Base-by-base conservation (phyloP, 1,140 invertebrate genomes). In the Teleopsis dalmanni region DNA sequence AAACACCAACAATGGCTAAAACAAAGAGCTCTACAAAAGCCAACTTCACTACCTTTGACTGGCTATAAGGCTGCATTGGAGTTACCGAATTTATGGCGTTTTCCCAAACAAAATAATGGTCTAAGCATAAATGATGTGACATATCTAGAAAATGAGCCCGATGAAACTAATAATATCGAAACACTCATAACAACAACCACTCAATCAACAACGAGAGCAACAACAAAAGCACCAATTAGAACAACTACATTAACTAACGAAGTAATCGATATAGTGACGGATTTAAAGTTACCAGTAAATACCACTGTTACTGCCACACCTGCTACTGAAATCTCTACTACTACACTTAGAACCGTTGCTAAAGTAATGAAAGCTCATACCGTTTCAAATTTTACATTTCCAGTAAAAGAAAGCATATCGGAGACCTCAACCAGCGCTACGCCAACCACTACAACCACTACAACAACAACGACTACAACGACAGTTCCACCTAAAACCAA, bases 1-100 rank as follows among this genome's bases (percentile, higher is more conserved):
- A 69, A 64, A 62, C 65, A 69, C 52, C 54, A 66, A 57, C 62
- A 69, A 21, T 69, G 65, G 65, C 51, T 69, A 5, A 59, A 50
- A 18, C 53, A 55, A 31, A 57, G 63, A 6, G 47, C 48, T 29
- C 59, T 59, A 50, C 57, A 49, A 2, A 48, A 38, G 54, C 26
- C 33, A 33, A 33, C 40, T 31, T 23, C 10, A 16, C 23, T 10
- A 35, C 36, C 11, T 9, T 14, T 2, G 22, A 50, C 26, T 29
- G 47, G 51, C n/a, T 46, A 40, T 47, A 51, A 62, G 44, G 33
- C 51, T 54, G 43, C 54, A 22, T 48, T 58, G 40, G 65, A 67
- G 22, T 22, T 49, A 13, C 48, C 52, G 2, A 67, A 64, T 35
- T 50, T 66, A 26, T 64, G 64, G 64, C 57, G 60, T n/a, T 44